Percentiles rank a stretch among this genome's conserved stretches.
phyloP scores from a whole-genome alignment of 2,888 invertebrate species.

The Parnassius orleans region DNA sequence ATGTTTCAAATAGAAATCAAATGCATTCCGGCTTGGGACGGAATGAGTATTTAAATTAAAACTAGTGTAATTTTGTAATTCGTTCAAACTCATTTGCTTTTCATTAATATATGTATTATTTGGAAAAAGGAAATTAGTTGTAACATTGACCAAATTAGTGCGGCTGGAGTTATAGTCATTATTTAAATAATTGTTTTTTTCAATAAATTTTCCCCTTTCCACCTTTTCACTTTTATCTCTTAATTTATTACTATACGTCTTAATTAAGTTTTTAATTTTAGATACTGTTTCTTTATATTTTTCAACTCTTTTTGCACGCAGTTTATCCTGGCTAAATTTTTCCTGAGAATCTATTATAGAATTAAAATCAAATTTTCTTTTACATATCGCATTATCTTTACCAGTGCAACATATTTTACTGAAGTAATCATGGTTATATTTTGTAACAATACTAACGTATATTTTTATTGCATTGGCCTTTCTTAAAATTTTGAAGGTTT shows the following conservation, averaged over 20 bases:
- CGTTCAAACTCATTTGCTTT: not conserved
- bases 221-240: not conserved
- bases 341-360: not conserved
- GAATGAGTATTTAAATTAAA: not conserved
- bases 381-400: constrained; percentile 19
- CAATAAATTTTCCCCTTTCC: not conserved
- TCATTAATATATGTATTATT: not conserved
- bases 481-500: constrained; percentile 51
- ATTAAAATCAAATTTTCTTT: constrained; percentile 29
- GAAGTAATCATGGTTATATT: constrained; percentile 42
- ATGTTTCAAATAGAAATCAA: not conserved
- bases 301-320: not conserved
- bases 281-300: constrained; percentile 44
- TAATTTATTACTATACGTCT: constrained; percentile 41
- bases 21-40: not conserved
- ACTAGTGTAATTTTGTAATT: not conserved
- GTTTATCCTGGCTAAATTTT: constrained; percentile 5
- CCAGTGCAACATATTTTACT: constrained; percentile 46
- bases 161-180: not conserved
- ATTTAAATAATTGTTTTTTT: not conserved
- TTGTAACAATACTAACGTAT: constrained; percentile 52
- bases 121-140: not conserved
- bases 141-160: not conserved
- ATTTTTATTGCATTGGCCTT: constrained; percentile 55
- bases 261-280: constrained; percentile 47